Evolutionary conservation across 2,113 vertebrate species (phyloP), one percentile per base, ranked within the genome.

Genomic region (Cyprinodon brontotheroides): DNA sequence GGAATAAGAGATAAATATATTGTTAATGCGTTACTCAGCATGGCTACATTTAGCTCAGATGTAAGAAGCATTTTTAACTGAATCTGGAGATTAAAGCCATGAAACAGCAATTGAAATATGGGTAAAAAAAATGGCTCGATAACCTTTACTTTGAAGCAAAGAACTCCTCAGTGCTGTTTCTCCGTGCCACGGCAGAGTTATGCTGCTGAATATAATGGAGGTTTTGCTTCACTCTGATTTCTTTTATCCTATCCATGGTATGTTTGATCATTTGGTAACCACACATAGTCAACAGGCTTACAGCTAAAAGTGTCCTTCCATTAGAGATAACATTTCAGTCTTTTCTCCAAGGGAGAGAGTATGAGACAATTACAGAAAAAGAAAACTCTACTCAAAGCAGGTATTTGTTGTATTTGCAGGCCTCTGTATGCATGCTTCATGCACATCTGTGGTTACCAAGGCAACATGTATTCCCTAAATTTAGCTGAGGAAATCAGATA

Each of bases 381-480:
- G 70, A 38, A 81, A 84, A 62, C 61, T 39, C 12, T 40, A 57
- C 60, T 38, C 61, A 68, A 11, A 66, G 17, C 38, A 15, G 17
- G 57, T 37, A 75, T 15, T 77, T 68, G 4, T 72, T 53, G 22
- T 71, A 45, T 68, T 63, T 68, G 15, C 5, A 14, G 11, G 4
- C 53, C 8, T 53, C 29, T 3, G 5, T 59, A 60, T 48, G 53
- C 60, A 40, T 2, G 59, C 40, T n/a, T n/a, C 69, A 72, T 79
- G 63, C 71, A 80, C 72, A 90, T 79, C 82, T 87, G 75, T 81
- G 70, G 89, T 92, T 67, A 36, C 82, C 89, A 82, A 83, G 86
- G 88, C 62, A 91, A 89, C 91, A 68, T 78, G 63, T 40, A 47
- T 1, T 43, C n/a, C 67, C 11, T 17, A 57, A 29, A 37, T 82